A percentile compares a stretch with the other conserved stretches of the same genome.
Conservation (phyloP, 2,113 vertebrate species). For the Callopanchax toddi region DNA sequence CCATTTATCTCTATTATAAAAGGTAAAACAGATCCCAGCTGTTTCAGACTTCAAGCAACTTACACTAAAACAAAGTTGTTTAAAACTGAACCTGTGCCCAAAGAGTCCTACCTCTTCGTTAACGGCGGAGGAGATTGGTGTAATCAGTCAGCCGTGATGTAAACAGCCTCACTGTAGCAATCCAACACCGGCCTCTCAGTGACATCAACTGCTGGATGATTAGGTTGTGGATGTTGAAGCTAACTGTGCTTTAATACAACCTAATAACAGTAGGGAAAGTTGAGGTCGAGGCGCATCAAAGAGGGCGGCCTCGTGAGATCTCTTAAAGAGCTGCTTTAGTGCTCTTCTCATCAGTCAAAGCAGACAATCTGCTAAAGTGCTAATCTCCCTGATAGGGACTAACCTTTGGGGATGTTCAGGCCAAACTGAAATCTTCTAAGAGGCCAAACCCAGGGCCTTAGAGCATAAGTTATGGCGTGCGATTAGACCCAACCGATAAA, state of each 20-base stretch:
- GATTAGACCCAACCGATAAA: slow-evolving; percentile 59
- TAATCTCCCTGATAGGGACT: slow-evolving; percentile 57
- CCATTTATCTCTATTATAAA: slow-evolving; percentile 21
- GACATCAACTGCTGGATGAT: slow-evolving; percentile 42
- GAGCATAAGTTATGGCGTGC: slow-evolving; percentile 55
- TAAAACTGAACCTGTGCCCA: slow-evolving; percentile 23
- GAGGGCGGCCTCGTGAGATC: slow-evolving; percentile 20
- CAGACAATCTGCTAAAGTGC: slow-evolving; percentile 30
- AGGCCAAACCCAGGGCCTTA: slow-evolving; percentile 28
- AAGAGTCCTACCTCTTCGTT: slow-evolving; percentile 21
- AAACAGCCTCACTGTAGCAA: slow-evolving; percentile 26
- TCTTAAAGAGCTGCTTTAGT: slow-evolving; percentile 28
- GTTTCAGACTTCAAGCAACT: slow-evolving; percentile 13
- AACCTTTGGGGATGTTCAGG: slow-evolving; percentile 37
- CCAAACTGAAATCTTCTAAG: slow-evolving; percentile 36
- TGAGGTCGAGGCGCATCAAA: slow-evolving; percentile 37
- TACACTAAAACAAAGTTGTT: slow-evolving; percentile 35
- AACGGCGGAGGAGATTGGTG: slow-evolving; percentile 34
- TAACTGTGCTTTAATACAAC: slow-evolving; percentile 31
- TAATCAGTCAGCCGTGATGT: slow-evolving; percentile 51
- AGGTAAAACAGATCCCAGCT: slow-evolving; percentile 6
- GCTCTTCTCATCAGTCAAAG: slow-evolving; percentile 57
- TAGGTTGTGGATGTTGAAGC: slow-evolving; percentile 17
- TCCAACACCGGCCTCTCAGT: slow-evolving; percentile 17
- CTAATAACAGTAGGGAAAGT: slow-evolving; percentile 18